A percentile compares a stretch with the other conserved stretches of the same genome.
Evolutionary conservation across 2,113 vertebrate genomes (phyloP).

Genomic region (Lichenostomus cassidix): DNA sequence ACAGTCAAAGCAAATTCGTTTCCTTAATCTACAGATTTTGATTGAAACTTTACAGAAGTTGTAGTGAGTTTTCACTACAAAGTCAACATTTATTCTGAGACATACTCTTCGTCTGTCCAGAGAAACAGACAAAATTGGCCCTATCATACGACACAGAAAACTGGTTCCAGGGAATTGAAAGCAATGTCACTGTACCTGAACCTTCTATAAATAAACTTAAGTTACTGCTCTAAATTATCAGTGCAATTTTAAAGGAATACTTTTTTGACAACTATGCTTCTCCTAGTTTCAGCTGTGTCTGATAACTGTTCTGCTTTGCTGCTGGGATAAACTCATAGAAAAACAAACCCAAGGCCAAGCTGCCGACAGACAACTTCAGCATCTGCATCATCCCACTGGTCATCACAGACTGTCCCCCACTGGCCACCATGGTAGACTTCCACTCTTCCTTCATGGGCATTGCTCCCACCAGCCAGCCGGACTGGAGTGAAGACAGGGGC

Average conservation of each 20-base stretch:
- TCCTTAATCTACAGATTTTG: background rate
- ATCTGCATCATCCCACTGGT: conserved; percentile 95
- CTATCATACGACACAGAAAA: background rate
- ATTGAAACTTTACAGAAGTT: background rate
- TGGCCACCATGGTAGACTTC: conserved; percentile 89
- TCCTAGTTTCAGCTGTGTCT: background rate
- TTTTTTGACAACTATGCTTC: background rate
- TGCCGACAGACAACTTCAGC: conserved; percentile 97
- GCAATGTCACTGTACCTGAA: background rate
- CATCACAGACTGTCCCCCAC: conserved; percentile 96
- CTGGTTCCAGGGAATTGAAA: background rate
- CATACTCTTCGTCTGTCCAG: background rate
- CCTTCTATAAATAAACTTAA: background rate
- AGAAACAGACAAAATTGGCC: background rate
- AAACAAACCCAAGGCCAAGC: conserved; percentile 88
- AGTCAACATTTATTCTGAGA: background rate
- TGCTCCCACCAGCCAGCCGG: conserved; percentile 82
- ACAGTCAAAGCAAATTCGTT: background rate
- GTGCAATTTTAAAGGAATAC: background rate
- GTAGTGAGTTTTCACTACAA: background rate
- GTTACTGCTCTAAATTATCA: background rate
- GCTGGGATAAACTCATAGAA: background rate
- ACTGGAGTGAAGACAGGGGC: conserved; percentile 72
- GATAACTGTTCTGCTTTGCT: background rate
- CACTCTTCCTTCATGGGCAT: conserved; percentile 83